Percentiles rank a stretch among this genome's conserved stretches.
These are phyloP conservation scores for Pyrrhia umbra DNA, from an alignment of 2,888 invertebrate species.

Conservation along the genomic window DNA sequence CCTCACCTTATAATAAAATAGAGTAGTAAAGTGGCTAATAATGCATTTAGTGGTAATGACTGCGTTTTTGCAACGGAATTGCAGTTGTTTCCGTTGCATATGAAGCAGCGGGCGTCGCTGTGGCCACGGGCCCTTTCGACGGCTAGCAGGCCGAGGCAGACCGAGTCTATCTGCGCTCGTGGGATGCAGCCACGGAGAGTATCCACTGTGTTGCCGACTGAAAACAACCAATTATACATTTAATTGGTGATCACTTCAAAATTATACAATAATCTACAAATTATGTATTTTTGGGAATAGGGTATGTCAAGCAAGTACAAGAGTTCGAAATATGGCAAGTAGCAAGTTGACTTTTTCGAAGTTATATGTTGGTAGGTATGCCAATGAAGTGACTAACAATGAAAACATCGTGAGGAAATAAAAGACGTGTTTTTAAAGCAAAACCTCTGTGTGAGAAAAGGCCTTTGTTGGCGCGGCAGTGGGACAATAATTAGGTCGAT, in stretches of 20 bases:
- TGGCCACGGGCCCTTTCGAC: slow-evolving; percentile 85
- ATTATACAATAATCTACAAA: too few relatives aligned
- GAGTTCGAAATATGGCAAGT: too few relatives aligned
- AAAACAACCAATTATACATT: slow-evolving; percentile 54
- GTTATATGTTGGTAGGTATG: too few relatives aligned
- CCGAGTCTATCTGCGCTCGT: slow-evolving; percentile 80
- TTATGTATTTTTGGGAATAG: too few relatives aligned
- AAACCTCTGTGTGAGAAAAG: too few relatives aligned
- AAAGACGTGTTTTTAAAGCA: too few relatives aligned
- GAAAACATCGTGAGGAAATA: too few relatives aligned
- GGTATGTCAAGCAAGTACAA: too few relatives aligned
- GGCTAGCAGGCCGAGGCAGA: slow-evolving; percentile 81
- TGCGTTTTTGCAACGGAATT: slow-evolving; percentile 71
- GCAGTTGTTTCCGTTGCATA: slow-evolving; percentile 83
- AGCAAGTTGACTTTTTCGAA: too few relatives aligned
- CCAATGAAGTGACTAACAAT: too few relatives aligned
- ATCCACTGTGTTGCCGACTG: slow-evolving; percentile 87
- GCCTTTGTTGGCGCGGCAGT: too few relatives aligned
- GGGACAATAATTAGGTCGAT: too few relatives aligned
- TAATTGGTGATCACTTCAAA: background rate
- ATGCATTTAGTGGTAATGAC: slow-evolving; percentile 52
- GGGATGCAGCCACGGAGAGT: slow-evolving; percentile 84
- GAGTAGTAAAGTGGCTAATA: slow-evolving; percentile 60
- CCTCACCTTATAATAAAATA: slow-evolving; percentile 76
- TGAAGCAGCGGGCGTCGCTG: slow-evolving; percentile 84